Evolutionary conservation across 1,140 invertebrate genomes (phyloP), one percentile per base, ranked within the genome.

Genomic region (Heliconius hermathena): DNA sequence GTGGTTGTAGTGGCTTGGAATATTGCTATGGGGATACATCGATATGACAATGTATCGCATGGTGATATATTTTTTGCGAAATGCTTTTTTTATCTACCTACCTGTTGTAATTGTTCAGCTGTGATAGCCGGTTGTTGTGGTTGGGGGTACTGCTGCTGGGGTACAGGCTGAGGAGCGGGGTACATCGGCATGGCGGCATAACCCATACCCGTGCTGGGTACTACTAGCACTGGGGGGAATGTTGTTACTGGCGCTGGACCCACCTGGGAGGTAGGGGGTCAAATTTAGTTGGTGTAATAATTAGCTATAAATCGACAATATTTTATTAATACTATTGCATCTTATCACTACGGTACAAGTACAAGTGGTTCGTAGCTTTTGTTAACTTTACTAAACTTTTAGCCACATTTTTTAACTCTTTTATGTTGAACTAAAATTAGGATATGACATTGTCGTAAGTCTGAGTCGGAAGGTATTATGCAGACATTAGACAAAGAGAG

Each of bases 101-200:
- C 97, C 95, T 97, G 97, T 95, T 97, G 97, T 22, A 98, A 94
- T 90, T 98, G 97, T 74, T 96, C 96, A 85, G 97, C 96, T 73
- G 96, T 97, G 81, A 96, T 93, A 74, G 93, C 88, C 73, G 88
- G 89, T 71, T 91, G 89, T 46, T 92, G 88, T 79, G 90, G 95
- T 41, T 80, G 89, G 71, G 79, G 84, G 73, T 80, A 85, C 66
- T 83, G 84, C 18, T 80, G 87, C 49, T 85, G 70, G 81, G 84
- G 36, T 81, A 84, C 66, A 83, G 85, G 85, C 18, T 83, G 82
- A 74, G 83, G 85, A 52, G 87, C 91, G 78, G 94, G 83, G 93
- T 96, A 95, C 82, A 96, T 89, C 6, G 95, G 95, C 91, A 96
- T 93, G 6, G 95, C 92, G 33, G 94, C 88, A 83, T 93, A 94